These are phyloP conservation scores for Anableps anableps DNA, from an alignment of 2,797 vertebrate species.

Conservation along the genomic window DNA sequence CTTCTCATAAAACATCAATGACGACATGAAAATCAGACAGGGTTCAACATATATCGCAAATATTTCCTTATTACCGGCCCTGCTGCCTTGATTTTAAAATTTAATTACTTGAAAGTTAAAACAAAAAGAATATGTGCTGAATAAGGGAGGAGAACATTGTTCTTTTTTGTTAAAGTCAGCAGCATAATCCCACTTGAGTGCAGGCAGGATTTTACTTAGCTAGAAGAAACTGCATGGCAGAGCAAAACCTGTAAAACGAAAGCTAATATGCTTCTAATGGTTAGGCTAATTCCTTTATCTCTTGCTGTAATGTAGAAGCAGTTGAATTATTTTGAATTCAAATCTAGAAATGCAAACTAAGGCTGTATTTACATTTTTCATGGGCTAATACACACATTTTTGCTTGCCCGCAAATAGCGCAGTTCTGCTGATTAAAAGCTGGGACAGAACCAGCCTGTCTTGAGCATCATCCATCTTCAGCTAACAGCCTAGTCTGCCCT, in stretches of 20 bases:
- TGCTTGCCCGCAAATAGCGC: neutral
- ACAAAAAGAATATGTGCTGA: neutral
- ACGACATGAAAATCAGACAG: too few species aligned
- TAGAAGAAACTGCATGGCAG: neutral
- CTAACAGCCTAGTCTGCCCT: slow-evolving; percentile 13
- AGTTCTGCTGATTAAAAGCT: slow-evolving; percentile 7
- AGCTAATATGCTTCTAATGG: neutral
- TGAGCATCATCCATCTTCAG: slow-evolving; percentile 45
- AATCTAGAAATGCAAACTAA: neutral
- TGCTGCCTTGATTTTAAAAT: neutral
- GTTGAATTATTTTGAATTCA: neutral
- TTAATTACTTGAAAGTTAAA: neutral
- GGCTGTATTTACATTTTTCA: neutral
- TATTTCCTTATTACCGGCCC: too few species aligned
- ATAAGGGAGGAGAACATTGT: neutral
- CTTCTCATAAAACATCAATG: neutral
- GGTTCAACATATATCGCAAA: too few species aligned
- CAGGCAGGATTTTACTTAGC: neutral
- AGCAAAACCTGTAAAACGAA: neutral
- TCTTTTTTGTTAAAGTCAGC: neutral
- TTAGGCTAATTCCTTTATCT: neutral
- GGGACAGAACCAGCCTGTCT: slow-evolving; percentile 22
- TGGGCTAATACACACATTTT: neutral
- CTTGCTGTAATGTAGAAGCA: neutral
- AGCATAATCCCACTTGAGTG: neutral